Base-by-base conservation (phyloP, 2,113 vertebrate species). In the Gnathonemus echidnorhynchus region DNA sequence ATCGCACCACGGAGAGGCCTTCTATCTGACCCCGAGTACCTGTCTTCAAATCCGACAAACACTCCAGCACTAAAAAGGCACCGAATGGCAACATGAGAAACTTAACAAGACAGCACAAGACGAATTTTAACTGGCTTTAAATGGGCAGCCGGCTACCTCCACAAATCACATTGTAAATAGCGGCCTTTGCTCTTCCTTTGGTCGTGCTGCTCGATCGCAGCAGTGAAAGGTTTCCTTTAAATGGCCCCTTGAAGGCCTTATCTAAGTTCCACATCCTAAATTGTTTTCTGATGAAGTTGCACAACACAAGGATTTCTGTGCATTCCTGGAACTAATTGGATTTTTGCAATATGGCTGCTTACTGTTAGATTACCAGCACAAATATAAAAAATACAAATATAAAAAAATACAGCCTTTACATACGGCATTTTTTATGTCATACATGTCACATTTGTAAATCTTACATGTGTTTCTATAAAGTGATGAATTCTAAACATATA, bases 271-370 rank as follows among this genome's bases (percentile, higher is more conserved):
- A 21, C 11, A 87, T 87, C 86, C 86, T 53, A 56, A 87, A 53
- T 87, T 56, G 86, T 48, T 87, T 87, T 87, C 86, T 35, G 86
- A 87, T 87, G 49, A 87, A 87, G 49, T 87, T 56, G 17, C n/a
- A 87, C 49, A 87, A 35, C 49, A 39, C 86, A 53, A 21, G n/a
- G 48, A 53, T 50, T 39, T 87, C 50, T 39, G 35, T 87, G 50
- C 86, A 87, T 52, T 87, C 15, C 10, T 56, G 50, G 17, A n/a
- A 31, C 86, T 87, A 87, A 87, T n/a, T 87, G 86, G 86, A 53
- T 87, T 56, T 87, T 50, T 86, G 85, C 24, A 49, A 5, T 27
- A 19, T 84, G 21, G 45, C 80, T 27, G 21, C 27, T 48, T 48
- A 48, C 35, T 9, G 17, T 13, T 27, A 15, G 39, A 19, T 49